Base-by-base conservation (phyloP, 2,797 vertebrate species). In the Argyrosomus regius region DNA sequence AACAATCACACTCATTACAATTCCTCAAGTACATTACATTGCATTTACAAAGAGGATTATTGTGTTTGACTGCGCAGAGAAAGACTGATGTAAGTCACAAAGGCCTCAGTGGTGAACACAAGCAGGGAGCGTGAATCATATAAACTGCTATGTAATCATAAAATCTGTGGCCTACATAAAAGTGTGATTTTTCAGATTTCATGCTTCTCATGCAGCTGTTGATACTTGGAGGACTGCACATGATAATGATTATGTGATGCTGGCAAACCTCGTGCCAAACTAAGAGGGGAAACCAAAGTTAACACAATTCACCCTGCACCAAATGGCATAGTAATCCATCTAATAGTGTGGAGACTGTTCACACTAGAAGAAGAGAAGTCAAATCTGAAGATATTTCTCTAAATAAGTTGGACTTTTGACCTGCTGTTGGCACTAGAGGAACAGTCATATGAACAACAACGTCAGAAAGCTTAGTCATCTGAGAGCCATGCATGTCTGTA, bases 1-100 rank as follows among this genome's bases (percentile, higher is more conserved):
- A 50, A 82, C 83, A 81, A 64, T 75, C 58, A 87, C 49, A 61
- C 50, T 80, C 78, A 84, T 88, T 81, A 74, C 17, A 78, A 88
- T 76, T 77, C 39, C 67, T 79, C 63, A 65, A 80, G 46, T 77
- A 78, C 62, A 73, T 74, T 64, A 65, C 72, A 66, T 66, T 67
- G 20, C 22, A 69, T 69, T 81, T 61, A 35, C 35, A 64, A 45
- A 28, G 72, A 66, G 60, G 22, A 67, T 76, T 71, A 57, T 49
- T 72, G 53, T 24, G 39, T 62, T 75, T 77, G 43, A 67, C 48
- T 69, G 56, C 57, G 18, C 46, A 4, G 43, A 69, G n/a, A 65
- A 46, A 50, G 2, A 59, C 12, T 6, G 4, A 65, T 17, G 26
- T 20, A 18, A 63, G 22, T 60, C 45, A 41, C 20, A 57, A 46